Evolutionary conservation across 2,888 invertebrate species (phyloP).

Genomic region (Ennomos erosarius): DNA sequence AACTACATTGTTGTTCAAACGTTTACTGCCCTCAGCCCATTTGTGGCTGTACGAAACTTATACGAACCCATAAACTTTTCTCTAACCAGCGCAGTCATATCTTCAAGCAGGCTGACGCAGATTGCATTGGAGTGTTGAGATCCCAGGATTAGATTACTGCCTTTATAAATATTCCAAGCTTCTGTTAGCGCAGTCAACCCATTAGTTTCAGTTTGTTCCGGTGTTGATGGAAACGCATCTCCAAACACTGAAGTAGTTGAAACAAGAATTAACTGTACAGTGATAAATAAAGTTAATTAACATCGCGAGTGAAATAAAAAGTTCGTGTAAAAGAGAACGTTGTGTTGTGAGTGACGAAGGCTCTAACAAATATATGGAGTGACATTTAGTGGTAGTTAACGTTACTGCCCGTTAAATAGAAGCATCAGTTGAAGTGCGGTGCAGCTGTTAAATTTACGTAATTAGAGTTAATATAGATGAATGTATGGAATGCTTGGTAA

Average conservation of each 20-base stretch:
- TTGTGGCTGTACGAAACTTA: conserved; percentile 47
- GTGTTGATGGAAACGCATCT: conserved; percentile 36
- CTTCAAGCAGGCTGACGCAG: conserved; percentile 43
- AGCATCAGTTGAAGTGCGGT: conserved; percentile 70
- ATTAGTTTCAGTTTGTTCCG: conserved; percentile 33
- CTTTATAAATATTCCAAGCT: conserved; percentile 42
- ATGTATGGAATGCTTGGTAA: conserved; percentile 18
- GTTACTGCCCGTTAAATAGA: conserved; percentile 71
- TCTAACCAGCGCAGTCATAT: conserved; percentile 53
- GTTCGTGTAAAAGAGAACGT: conserved; percentile 59
- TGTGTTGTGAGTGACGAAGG: conserved; percentile 59
- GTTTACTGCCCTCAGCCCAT: conserved; percentile 39
- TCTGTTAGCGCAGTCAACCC: conserved; percentile 41
- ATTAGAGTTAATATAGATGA: conserved; percentile 59
- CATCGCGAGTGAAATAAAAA: conserved; percentile 60
- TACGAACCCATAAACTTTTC: conserved; percentile 54
- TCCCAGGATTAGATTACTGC: conserved; percentile 47
- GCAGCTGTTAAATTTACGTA: conserved; percentile 73
- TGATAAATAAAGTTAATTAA: conserved; percentile 75
- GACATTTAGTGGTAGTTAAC: conserved; percentile 78
- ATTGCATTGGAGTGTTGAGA: conserved; percentile 46
- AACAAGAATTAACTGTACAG: conserved; percentile 59
- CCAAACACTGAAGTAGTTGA: conserved; percentile 36
- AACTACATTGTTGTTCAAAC: conserved; percentile 60
- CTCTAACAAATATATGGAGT: conserved; percentile 73